These are phyloP conservation scores for Phengaris arion DNA, from an alignment of 2,888 invertebrate species.

Conservation along the genomic window DNA sequence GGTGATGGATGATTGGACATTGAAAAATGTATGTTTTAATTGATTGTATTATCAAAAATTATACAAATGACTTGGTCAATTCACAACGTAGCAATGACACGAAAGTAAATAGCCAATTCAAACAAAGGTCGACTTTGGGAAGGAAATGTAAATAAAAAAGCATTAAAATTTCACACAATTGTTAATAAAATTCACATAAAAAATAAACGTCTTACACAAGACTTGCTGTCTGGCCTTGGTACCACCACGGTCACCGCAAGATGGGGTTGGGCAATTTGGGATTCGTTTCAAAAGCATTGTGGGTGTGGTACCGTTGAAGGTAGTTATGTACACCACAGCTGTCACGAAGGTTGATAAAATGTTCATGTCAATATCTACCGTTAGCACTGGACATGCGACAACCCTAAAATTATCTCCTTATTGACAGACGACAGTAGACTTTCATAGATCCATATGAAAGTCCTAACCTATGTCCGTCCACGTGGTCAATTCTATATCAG, in stretches of 20 bases:
- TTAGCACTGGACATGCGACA: too few relatives aligned
- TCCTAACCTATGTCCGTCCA: too few relatives aligned
- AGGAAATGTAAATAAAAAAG: constrained; percentile 12
- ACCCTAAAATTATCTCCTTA: too few relatives aligned
- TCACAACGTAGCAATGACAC: neutral
- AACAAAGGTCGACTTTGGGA: constrained; percentile 17
- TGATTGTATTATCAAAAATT: too few relatives aligned
- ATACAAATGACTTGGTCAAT: too few relatives aligned
- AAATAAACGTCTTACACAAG: neutral
- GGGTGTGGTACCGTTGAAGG: neutral
- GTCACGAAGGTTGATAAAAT: neutral
- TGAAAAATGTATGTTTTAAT: too few relatives aligned
- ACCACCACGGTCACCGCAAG: constrained; percentile 16
- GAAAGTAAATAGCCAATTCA: neutral
- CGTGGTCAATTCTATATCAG: too few relatives aligned
- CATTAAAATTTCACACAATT: constrained; percentile 19
- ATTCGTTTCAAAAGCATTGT: constrained; percentile 6
- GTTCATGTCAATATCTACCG: too few relatives aligned
- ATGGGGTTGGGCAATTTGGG: constrained; percentile 23
- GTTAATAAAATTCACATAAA: constrained; percentile 20
- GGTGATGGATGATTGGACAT: too few relatives aligned
- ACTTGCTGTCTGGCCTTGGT: constrained; percentile 5
- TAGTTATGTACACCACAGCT: neutral
- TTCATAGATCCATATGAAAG: too few relatives aligned
- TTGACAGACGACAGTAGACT: too few relatives aligned